Conservation (phyloP, 2,113 vertebrate species). For the Tetrax tetrax region DNA sequence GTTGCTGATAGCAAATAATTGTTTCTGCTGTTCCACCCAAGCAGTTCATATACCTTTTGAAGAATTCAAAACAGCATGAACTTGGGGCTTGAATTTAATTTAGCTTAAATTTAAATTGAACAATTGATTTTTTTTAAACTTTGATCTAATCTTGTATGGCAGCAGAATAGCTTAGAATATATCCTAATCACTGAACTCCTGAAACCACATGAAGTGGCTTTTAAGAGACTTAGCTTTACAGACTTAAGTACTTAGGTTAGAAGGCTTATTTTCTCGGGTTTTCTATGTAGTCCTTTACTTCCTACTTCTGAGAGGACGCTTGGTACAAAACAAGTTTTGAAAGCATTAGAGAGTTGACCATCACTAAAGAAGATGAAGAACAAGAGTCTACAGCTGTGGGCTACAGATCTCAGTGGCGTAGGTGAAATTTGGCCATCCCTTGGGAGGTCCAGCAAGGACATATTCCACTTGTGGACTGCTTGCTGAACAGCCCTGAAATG, state of each 20-base stretch:
- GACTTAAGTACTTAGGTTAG: not conserved
- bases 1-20: not conserved
- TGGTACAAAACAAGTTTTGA: not conserved
- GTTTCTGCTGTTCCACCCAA: not conserved
- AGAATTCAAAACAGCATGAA: not conserved
- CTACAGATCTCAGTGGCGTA: not conserved
- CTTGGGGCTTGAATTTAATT: not conserved
- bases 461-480: accelerated
- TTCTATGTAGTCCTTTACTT: not conserved
- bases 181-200: not conserved
- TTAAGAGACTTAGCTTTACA: not conserved
- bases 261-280: not conserved
- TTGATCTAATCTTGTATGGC: not conserved
- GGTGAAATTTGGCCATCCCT: not conserved
- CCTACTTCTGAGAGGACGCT: not conserved
- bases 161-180: not conserved
- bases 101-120: not conserved
- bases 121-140: not conserved
- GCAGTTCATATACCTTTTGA: not conserved
- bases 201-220: not conserved
- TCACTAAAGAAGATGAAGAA: not conserved
- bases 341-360: not conserved
- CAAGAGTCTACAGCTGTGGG: not conserved
- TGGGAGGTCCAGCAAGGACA: not conserved
- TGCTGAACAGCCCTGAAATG: not conserved